A percentile compares a stretch with the other conserved stretches of the same genome.
These are phyloP conservation scores for Pseudorhombus dupliciocellatus DNA, from an alignment of 2,113 vertebrate species.

Conservation along the genomic window DNA sequence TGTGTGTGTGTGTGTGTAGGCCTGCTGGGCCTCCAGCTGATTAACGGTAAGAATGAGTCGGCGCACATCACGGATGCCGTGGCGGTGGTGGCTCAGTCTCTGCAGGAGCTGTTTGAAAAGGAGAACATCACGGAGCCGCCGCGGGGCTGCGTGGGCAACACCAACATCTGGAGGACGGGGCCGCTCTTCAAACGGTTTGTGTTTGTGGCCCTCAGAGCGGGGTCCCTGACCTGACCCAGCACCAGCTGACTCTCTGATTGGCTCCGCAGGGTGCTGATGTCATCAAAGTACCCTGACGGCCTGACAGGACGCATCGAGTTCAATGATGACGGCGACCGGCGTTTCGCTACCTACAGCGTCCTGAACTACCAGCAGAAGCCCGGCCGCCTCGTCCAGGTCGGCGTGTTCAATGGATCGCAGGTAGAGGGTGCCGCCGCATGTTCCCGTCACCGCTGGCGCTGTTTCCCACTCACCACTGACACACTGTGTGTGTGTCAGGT, in stretches of 20 bases:
- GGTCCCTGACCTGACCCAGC: neutral
- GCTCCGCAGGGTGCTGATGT: constrained; percentile 91
- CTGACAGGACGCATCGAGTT: constrained; percentile 96
- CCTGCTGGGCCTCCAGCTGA: constrained; percentile 95
- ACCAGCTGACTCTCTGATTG: constrained; percentile 37
- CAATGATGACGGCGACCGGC: constrained; percentile 96
- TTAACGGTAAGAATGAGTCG: constrained; percentile 97
- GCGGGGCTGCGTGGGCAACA: constrained; percentile 95
- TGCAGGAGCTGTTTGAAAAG: constrained; percentile 96
- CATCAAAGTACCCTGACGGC: constrained; percentile 93
- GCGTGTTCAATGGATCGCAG: constrained; percentile 94
- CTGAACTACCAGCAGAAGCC: constrained; percentile 93
- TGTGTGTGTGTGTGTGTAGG: constrained; percentile 78
- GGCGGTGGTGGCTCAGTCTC: constrained; percentile 92
- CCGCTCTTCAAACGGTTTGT: constrained; percentile 93
- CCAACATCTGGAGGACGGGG: constrained; percentile 99
- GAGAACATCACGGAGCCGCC: constrained; percentile 98
- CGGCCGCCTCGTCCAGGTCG: constrained; percentile 91
- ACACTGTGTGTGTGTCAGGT: constrained; percentile 81
- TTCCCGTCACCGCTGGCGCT: constrained; percentile 42
- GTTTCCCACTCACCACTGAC: constrained; percentile 39
- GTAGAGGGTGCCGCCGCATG: constrained; percentile 78
- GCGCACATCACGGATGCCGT: constrained; percentile 96
- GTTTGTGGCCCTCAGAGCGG: neutral
- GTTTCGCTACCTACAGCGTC: constrained; percentile 97